Conservation (phyloP, 2,797 vertebrate genomes). For the Gymnocypris eckloni region DNA sequence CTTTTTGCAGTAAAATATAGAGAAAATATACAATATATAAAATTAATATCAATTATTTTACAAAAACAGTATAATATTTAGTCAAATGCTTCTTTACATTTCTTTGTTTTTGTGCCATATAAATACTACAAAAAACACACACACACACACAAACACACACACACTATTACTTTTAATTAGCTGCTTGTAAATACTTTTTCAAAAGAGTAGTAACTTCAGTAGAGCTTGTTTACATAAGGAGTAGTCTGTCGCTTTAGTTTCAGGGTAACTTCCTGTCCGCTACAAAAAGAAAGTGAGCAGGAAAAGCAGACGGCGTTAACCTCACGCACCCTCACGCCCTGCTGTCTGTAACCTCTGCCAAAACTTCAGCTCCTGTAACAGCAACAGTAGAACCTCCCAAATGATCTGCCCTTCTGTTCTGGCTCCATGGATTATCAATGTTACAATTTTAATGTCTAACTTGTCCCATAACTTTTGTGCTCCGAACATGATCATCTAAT, state of each 20-base stretch:
- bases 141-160: neutral
- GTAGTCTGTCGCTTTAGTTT: neutral
- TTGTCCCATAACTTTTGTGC: neutral
- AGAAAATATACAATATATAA: neutral
- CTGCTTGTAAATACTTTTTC: neutral
- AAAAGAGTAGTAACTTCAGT: neutral
- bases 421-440: neutral
- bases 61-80: neutral
- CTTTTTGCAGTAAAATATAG: neutral
- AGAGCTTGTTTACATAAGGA: neutral
- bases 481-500: neutral
- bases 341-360: neutral
- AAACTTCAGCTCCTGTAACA: neutral
- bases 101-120: neutral
- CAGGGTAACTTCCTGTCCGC: neutral
- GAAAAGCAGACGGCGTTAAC: neutral
- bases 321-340: neutral
- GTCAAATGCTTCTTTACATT: neutral
- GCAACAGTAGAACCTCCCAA: conserved; percentile 4
- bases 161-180: neutral
- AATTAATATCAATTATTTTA: neutral
- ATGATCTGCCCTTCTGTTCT: neutral
- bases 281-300: neutral
- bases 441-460: too few species aligned
- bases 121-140: neutral